Base-by-base conservation (phyloP, 2,888 invertebrate genomes). In the Coecobrya sp. region DNA sequence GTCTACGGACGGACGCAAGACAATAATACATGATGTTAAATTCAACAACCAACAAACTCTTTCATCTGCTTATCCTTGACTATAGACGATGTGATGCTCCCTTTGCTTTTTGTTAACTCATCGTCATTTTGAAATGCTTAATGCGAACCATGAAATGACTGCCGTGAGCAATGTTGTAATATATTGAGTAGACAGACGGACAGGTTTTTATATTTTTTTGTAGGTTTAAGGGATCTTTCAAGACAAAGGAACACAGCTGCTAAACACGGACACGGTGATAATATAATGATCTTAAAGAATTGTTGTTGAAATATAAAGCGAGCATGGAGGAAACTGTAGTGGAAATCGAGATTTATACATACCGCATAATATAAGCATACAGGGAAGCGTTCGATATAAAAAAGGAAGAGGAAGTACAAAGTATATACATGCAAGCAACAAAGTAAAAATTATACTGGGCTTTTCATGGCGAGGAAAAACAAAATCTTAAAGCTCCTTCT, bases 181-280 rank as follows among this genome's bases (percentile, higher is more conserved):
- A 76, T 81, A 88, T 79, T 49, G 81, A 73, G 42, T 22, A 45
- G 73, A 73, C 73, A 45, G 73, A 45, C 73, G 22, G 88, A 81
- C 88, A 88, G 88, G 81, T 81, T 88, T 81, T 87, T 36, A 70
- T 36, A 70, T 27, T 65, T 45, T 86, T 85, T 73, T 76, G 52
- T 45, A 45, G 76, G 36, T 76, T 59, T 59, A 87, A 87, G 76
- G 87, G 76, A 22, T 76, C 42, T 55, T 87, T 25, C 52, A 86
- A 70, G 86, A 68, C 70, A 70, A 85, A 59, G 70, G 27, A 70
- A 19, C 86, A 70, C 81, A 81, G 79, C 88, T 88, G 88, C 81
- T 81, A 68, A 65, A n/a, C 59, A 19, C 22, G 19, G 22, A 42
- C n/a, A 82, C n/a, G 82, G 59, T 82, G 19, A 42, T 85, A 42